Percentiles rank a stretch among this genome's conserved stretches.
Conservation (phyloP, 2,113 vertebrate genomes). For the Onychostoma macrolepis region DNA sequence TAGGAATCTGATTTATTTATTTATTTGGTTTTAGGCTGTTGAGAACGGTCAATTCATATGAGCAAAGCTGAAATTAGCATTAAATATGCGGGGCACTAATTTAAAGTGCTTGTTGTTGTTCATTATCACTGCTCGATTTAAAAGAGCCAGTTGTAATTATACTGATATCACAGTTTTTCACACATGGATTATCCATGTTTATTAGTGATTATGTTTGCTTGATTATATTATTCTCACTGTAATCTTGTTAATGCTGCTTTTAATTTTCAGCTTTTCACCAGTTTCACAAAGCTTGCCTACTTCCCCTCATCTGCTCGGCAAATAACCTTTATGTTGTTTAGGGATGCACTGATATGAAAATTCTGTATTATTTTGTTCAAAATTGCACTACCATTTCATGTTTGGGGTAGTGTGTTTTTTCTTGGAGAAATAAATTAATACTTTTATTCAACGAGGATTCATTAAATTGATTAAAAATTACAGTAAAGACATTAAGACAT, state of each 20-base stretch:
- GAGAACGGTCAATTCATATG: background rate
- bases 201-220: conserved; percentile 11
- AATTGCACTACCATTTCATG: background rate
- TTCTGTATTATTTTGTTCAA: background rate
- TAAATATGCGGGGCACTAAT: background rate
- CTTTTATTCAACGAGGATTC: background rate
- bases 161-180: background rate
- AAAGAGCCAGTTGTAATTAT: background rate
- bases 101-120: conserved; percentile 8
- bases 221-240: background rate
- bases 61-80: background rate
- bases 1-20: conserved; percentile 2
- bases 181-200: conserved; percentile 25
- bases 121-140: background rate
- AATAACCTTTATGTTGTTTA: background rate
- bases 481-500: background rate
- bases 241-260: conserved; percentile 5
- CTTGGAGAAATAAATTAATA: background rate
- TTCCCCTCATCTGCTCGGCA: background rate
- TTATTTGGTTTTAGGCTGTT: background rate
- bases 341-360: background rate
- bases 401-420: background rate
- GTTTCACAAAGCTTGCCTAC: conserved; percentile 3
- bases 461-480: background rate
- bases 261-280: conserved; percentile 17